Conservation (phyloP, 2,797 vertebrate species). For the Smutsia gigantea region DNA sequence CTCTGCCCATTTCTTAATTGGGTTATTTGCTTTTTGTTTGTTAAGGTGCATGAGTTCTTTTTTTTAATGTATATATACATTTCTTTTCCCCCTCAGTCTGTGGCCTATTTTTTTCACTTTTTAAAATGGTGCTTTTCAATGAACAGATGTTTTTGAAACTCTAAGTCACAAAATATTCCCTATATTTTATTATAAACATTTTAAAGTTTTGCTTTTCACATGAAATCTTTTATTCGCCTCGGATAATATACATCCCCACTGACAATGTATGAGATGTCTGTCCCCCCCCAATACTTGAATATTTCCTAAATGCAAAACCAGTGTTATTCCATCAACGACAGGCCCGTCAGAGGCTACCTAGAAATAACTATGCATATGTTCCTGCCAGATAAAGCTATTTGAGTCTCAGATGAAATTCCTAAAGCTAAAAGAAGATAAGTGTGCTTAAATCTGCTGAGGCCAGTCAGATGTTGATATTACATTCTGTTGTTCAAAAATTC, state of each 20-base stretch:
- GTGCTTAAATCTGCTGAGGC: not conserved
- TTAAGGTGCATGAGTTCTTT: no score
- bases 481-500: not conserved
- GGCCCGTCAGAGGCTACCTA: not conserved
- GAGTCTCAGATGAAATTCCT: not conserved
- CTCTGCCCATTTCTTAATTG: no score
- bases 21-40: no score
- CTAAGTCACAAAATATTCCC: not conserved
- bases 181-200: not conserved
- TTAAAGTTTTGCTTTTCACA: not conserved
- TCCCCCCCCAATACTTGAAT: not conserved
- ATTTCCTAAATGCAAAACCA: not conserved
- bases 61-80: not conserved
- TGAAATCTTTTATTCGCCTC: not conserved
- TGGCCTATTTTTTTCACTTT: not conserved
- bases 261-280: not conserved
- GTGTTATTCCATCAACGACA: not conserved
- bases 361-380: not conserved
- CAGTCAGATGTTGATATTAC: not conserved
- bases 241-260: not conserved
- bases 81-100: not conserved
- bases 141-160: not conserved
- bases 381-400: not conserved
- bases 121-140: not conserved
- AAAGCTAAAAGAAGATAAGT: not conserved